Base-by-base conservation (phyloP, 2,888 invertebrate species). In the Agrotis exclamationis region DNA sequence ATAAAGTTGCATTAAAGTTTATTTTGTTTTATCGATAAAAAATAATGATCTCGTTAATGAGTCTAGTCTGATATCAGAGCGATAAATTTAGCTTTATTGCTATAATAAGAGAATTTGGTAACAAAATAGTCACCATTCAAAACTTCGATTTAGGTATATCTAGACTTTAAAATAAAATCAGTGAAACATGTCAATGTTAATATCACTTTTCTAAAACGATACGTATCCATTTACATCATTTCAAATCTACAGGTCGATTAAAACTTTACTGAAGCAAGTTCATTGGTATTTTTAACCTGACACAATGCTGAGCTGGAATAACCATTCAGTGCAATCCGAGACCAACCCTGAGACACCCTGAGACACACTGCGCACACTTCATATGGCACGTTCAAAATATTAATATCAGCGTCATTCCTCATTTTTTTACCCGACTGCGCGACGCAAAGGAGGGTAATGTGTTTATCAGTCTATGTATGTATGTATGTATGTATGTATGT, bases 11-110 rank as follows among this genome's bases (percentile, higher is more conserved):
- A 6, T 14, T 18, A 24, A 67, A n/a, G 14, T 76, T 76, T 57
- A 9, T 76, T 68, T 63, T 53, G 14, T 60, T 70, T 57, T 78
- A n/a, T 63, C 45, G 1, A 58, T 77, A 59, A 76, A 73, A 76
- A 59, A 59, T 69, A 50, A 74, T 33, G 44, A 9, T 48, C 6
- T 65, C 6, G 13, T 65, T 74, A 50, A 39, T 13, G 24, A 47
- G 0, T 28, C 13, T 33, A 33, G 28, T 1, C 4, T 45, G 28
- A 33, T 45, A 16, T 58, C 0, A 72, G 18, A 51, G 22, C 59
- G 3, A 22, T 45, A 22, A 50, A 72, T 50, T 50, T 58, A n/a
- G 28, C 20, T 57, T 72, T 71, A 57, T 71, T 50, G 28, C 18
- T 44, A 9, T 50, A 28, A 14, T 24, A 44, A 48, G 18, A 28